These are phyloP conservation scores for Turritopsis dohrnii DNA, from an alignment of 30 jellyfish, hydroid and myxozoan species.

Conservation along the genomic window DNA sequence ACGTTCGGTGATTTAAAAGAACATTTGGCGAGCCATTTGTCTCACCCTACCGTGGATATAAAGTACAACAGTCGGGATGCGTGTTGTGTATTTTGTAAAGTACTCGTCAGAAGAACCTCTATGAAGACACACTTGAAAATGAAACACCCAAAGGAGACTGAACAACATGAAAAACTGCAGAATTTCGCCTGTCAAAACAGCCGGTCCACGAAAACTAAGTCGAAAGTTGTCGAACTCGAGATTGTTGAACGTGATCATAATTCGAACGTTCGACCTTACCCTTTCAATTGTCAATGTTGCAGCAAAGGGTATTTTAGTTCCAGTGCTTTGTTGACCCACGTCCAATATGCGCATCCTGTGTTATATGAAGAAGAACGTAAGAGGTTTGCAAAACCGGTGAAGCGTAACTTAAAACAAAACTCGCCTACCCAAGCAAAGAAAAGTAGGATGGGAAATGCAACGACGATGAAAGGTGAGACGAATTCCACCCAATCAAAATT, in stretches of 20 bases:
- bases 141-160: constrained; percentile 19
- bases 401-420: not conserved
- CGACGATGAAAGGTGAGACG: not conserved
- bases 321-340: constrained; percentile 7
- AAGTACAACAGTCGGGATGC: constrained; percentile 31
- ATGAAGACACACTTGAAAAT: constrained; percentile 22
- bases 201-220: not conserved
- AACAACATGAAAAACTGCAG: constrained; percentile 9
- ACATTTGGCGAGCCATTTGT: constrained; percentile 12
- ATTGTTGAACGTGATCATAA: not conserved
- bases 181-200: not conserved
- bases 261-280: constrained; percentile 26
- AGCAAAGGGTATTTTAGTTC: constrained; percentile 20
- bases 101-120: constrained; percentile 2
- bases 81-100: constrained; percentile 21
- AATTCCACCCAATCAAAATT: not conserved
- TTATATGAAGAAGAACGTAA: constrained; percentile 19
- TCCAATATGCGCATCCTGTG: constrained; percentile 27
- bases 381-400: not conserved
- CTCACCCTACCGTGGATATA: not conserved
- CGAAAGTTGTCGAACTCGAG: not conserved
- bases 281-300: constrained; percentile 33
- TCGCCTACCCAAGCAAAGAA: not conserved
- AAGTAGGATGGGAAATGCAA: not conserved
- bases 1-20: constrained; percentile 25